Evolutionary conservation across 2,888 invertebrate species (phyloP).

Genomic region (Sesamia inferens): DNA sequence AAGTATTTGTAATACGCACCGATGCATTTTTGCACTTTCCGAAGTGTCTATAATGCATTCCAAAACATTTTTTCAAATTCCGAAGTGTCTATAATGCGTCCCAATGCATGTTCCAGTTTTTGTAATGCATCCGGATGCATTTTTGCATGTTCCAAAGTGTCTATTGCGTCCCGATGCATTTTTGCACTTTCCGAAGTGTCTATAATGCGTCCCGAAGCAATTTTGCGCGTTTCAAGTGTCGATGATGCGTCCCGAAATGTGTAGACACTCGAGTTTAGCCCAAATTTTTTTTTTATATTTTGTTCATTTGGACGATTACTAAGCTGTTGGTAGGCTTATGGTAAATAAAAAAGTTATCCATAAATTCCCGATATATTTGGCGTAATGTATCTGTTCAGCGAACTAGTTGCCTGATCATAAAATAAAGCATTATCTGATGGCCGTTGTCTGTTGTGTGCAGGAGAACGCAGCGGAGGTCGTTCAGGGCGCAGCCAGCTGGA

Average conservation of each 20-base stretch:
- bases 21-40: too few relatives aligned
- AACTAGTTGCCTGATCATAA: background rate
- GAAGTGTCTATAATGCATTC: too few relatives aligned
- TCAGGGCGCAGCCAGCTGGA: conserved; percentile 74
- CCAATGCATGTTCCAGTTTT: too few relatives aligned
- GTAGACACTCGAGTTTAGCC: background rate
- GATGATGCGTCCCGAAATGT: background rate
- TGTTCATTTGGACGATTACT: too few relatives aligned
- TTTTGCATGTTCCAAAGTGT: background rate
- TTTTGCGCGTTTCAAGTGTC: background rate
- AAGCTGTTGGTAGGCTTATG: too few relatives aligned
- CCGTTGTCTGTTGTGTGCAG: conserved; percentile 58
- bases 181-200: background rate
- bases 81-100: background rate
- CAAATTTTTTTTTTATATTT: too few relatives aligned
- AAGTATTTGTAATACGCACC: too few relatives aligned
- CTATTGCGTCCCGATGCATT: too few relatives aligned
- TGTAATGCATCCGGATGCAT: too few relatives aligned
- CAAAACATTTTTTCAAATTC: background rate
- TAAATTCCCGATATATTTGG: too few relatives aligned
- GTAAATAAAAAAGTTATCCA: too few relatives aligned
- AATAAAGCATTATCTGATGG: background rate
- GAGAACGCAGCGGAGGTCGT: conserved; percentile 68
- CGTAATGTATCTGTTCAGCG: too few relatives aligned
- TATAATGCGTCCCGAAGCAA: background rate